Base-by-base conservation (phyloP, 1,140 invertebrate species). In the Daktulosphaira vitifoliae region DNA sequence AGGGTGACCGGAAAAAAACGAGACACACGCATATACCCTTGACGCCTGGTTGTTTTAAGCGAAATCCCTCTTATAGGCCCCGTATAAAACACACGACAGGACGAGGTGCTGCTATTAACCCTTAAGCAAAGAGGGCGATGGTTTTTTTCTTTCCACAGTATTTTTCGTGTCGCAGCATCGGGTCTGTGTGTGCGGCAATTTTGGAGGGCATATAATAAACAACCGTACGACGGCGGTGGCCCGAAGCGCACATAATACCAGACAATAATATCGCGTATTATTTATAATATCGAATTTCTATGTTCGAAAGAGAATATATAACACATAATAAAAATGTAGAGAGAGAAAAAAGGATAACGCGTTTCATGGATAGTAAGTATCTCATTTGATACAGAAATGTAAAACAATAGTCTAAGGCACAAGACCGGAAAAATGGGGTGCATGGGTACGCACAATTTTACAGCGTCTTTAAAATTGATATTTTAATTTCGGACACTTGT, bases 81-180 rank as follows among this genome's bases (percentile, higher is more conserved):
- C 26, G 54, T 37, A 59, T 59, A 59, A 33, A 33, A 33, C 29
- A 5, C 29, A 59, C 22, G 23, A 13, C 6, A 16, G 16, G 39
- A 38, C 20, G 54, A 42, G 29, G 1, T 37, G 42, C 29, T 33
- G 42, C 25, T 48, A 62, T 62, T 42, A 42, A 62, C 56, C 56
- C 56, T 37, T 22, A 20, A 48, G 39, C 29, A 11, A 25, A 37
- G 25, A 48, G 56, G 39, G 56, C 26, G 56, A 33, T 62, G 11
- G 44, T 48, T 59, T 44, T 56, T 29, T 26, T 42, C 22, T 46
- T 48, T 62, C 29, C 22, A 25, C 29, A 62, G 42, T 62, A 46
- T 62, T 44, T 44, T 44, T n/a, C 15, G 5, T 44, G 15, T n/a
- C 39, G 4, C 39, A 44, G n/a, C 9, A 4, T 5, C n/a, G 15